These are phyloP conservation scores for Cloeon dipterum DNA, from an alignment of 2,888 invertebrate species.

Conservation along the genomic window DNA sequence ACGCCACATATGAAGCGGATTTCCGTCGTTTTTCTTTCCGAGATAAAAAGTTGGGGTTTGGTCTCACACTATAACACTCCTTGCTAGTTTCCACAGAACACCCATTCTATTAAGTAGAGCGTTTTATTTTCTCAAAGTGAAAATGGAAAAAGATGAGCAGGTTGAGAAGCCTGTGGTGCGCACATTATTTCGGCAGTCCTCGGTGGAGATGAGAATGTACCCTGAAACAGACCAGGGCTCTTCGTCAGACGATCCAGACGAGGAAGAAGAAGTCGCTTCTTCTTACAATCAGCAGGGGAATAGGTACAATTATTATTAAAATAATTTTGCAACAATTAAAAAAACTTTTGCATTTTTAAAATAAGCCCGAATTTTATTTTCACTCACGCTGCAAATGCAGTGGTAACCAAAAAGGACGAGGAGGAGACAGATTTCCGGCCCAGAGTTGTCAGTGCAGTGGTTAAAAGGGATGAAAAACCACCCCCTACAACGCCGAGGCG, in stretches of 20 bases:
- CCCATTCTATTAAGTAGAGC: too few relatives aligned
- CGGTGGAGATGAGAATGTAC: slow-evolving; percentile 8
- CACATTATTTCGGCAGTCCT: slow-evolving; percentile 9
- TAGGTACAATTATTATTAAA: too few relatives aligned
- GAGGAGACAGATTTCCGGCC: not conserved
- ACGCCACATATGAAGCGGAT: too few relatives aligned
- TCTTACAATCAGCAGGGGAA: not conserved
- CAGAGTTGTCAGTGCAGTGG: not conserved
- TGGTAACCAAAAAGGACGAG: not conserved
- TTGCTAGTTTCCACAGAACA: too few relatives aligned
- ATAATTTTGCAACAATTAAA: too few relatives aligned
- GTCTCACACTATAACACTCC: too few relatives aligned
- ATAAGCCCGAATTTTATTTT: not conserved
- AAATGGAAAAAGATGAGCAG: slow-evolving; percentile 5
- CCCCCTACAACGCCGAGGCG: too few relatives aligned
- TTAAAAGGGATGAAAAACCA: too few relatives aligned
- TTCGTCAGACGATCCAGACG: slow-evolving; percentile 7
- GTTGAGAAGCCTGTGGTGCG: slow-evolving; percentile 8
- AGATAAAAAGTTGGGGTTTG: too few relatives aligned
- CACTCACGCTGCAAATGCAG: not conserved
- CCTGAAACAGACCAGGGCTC: slow-evolving; percentile 6
- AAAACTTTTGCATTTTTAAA: too few relatives aligned
- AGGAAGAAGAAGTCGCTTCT: slow-evolving; percentile 6
- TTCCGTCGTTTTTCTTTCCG: too few relatives aligned
- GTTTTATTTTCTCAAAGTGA: too few relatives aligned